Conservation (phyloP, 2,113 vertebrate genomes). For the Calyptommatus sinebrachiatus region DNA sequence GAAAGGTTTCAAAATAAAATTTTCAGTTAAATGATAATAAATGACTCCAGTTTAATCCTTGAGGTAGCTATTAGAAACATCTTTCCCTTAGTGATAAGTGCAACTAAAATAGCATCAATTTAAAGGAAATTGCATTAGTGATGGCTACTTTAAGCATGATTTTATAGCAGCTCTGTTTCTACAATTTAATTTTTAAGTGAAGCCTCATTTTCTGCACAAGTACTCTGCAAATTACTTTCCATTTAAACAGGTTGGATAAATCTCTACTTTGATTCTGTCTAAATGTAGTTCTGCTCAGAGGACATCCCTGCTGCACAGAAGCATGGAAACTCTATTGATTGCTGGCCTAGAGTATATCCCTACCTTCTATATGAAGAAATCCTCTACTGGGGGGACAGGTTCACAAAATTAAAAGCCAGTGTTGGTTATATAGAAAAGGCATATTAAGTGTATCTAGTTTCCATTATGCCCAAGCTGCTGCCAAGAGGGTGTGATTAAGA, state of each 20-base stretch:
- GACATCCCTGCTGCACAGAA: too few species aligned
- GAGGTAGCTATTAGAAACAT: conserved; percentile 63
- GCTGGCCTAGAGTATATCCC: too few species aligned
- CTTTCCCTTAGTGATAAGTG: conserved; percentile 54
- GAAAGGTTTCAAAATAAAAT: conserved; percentile 39
- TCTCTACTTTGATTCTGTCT: neutral
- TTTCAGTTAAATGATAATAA: conserved; percentile 55
- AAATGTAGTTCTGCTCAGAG: too few species aligned
- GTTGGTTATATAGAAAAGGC: too few species aligned
- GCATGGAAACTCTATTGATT: too few species aligned
- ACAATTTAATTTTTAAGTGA: conserved; percentile 64
- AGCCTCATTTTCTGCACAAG: conserved; percentile 60
- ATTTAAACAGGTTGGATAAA: conserved; percentile 52
- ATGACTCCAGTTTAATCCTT: conserved; percentile 63
- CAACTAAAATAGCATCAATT: conserved; percentile 64
- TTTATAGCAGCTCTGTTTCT: conserved; percentile 49
- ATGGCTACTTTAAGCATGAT: conserved; percentile 56
- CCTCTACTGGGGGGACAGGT: too few species aligned
- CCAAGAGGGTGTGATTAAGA: too few species aligned
- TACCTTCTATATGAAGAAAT: too few species aligned
- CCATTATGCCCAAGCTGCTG: too few species aligned
- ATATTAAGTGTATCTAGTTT: too few species aligned
- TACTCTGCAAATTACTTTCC: conserved; percentile 61
- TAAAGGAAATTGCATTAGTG: conserved; percentile 61
- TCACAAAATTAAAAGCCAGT: too few species aligned